Evolutionary conservation across 2,113 vertebrate genomes (phyloP).

Genomic region (Psilopogon haemacephalus): DNA sequence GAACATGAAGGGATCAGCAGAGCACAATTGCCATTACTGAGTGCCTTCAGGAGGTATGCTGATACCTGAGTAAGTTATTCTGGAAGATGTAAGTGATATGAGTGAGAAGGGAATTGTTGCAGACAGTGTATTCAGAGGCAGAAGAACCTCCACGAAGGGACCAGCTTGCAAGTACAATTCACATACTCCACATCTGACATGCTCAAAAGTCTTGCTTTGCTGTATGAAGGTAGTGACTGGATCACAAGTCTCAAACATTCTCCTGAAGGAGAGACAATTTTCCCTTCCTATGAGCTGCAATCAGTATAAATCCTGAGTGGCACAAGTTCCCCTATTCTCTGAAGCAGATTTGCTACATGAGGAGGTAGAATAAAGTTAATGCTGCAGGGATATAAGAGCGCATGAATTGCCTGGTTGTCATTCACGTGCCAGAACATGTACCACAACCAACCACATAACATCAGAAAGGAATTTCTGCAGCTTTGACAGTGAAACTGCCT

Average conservation of each 20-base stretch:
- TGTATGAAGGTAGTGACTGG: neutral
- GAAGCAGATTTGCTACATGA: neutral
- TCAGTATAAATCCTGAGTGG: neutral
- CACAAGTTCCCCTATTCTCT: neutral
- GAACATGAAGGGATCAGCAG: neutral
- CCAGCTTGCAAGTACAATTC: neutral
- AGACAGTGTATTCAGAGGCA: neutral
- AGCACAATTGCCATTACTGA: neutral
- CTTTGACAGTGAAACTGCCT: neutral
- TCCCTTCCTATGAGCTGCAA: neutral
- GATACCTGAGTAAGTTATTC: neutral
- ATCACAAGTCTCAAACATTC: neutral
- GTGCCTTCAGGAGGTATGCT: neutral
- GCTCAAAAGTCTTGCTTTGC: neutral
- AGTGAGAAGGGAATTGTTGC: neutral
- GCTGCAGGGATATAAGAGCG: neutral
- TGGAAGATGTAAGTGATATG: too few species aligned
- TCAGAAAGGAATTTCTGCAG: neutral
- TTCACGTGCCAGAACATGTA: neutral
- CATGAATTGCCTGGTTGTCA: neutral
- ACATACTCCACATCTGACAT: rapidly evolving
- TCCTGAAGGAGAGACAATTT: neutral
- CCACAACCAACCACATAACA: neutral
- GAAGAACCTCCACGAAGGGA: neutral
- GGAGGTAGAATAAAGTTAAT: neutral